A percentile compares a stretch with the other conserved stretches of the same genome.
These are phyloP conservation scores for Lepidothrix coronata DNA, from an alignment of 2,113 vertebrate genomes.

Conservation along the genomic window DNA sequence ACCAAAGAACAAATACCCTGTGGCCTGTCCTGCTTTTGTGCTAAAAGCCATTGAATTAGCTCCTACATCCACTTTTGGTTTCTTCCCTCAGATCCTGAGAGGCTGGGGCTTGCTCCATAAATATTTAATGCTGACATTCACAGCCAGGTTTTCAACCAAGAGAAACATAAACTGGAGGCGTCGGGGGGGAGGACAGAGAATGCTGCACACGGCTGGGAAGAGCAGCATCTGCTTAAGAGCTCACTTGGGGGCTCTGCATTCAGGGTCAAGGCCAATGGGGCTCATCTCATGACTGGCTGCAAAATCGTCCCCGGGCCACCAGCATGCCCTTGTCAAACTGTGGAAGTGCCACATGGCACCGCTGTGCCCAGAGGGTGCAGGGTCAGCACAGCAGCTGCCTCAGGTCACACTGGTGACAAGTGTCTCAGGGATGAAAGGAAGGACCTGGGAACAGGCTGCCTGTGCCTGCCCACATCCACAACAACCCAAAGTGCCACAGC, in stretches of 20 bases:
- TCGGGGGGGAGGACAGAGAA: neutral
- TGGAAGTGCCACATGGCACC: neutral
- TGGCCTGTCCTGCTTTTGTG: neutral
- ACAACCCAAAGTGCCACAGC: neutral
- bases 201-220: accelerated
- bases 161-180: neutral
- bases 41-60: neutral
- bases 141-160: neutral
- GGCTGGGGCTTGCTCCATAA: neutral
- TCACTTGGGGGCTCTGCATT: neutral
- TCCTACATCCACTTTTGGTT: neutral
- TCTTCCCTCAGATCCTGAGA: neutral
- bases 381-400: neutral
- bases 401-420: accelerated
- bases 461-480: neutral
- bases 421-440: neutral
- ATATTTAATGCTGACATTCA: neutral
- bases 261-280: neutral
- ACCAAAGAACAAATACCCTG: neutral
- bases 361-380: neutral
- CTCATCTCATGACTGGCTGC: neutral
- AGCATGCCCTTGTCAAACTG: neutral
- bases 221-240: neutral
- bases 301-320: neutral
- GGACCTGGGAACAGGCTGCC: neutral